Percentiles rank a stretch among this genome's conserved stretches.
Evolutionary conservation across 2,888 invertebrate genomes (phyloP).

Genomic region (Drosophila buzzatii): DNA sequence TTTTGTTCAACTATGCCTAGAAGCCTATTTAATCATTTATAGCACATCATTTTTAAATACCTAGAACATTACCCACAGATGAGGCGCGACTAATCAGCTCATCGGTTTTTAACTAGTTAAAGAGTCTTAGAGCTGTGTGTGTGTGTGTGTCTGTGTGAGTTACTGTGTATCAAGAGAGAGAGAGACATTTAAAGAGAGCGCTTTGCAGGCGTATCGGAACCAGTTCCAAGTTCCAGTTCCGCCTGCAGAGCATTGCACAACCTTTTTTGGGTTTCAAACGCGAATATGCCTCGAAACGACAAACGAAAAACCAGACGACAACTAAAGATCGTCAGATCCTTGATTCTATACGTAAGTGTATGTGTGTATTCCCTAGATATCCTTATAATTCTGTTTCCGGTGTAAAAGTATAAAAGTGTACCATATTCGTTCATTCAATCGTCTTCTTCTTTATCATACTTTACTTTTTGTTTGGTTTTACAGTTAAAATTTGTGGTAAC

Average conservation of each 20-base stretch:
- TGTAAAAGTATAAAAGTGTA: constrained; percentile 84
- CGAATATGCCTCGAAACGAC: constrained; percentile 65
- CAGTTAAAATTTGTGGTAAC: constrained; percentile 72
- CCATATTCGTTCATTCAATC: constrained; percentile 54
- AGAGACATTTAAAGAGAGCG: constrained; percentile 70
- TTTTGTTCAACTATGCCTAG: constrained; percentile 37
- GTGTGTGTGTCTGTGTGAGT: constrained; percentile 21
- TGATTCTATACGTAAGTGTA: constrained; percentile 38
- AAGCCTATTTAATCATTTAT: constrained; percentile 27
- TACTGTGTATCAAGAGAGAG: constrained; percentile 32
- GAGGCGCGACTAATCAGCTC: constrained; percentile 39
- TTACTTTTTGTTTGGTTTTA: constrained; percentile 22
- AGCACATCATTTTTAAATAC: constrained; percentile 31
- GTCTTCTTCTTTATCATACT: constrained; percentile 19
- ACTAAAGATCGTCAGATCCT: constrained; percentile 31
- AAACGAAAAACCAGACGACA: constrained; percentile 43
- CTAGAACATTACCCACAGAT: constrained; percentile 23
- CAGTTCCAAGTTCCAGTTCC: constrained; percentile 18
- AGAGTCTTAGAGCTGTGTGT: constrained; percentile 20
- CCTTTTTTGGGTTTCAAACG: constrained; percentile 74
- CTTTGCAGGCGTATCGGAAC: constrained; percentile 51
- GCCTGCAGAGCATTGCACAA: constrained; percentile 73
- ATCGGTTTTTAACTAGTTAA: constrained; percentile 30
- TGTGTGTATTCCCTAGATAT: constrained; percentile 42
- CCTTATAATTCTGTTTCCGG: constrained; percentile 58